phyloP scores from a whole-genome alignment of 2,888 invertebrate species.

The Troides helena region DNA sequence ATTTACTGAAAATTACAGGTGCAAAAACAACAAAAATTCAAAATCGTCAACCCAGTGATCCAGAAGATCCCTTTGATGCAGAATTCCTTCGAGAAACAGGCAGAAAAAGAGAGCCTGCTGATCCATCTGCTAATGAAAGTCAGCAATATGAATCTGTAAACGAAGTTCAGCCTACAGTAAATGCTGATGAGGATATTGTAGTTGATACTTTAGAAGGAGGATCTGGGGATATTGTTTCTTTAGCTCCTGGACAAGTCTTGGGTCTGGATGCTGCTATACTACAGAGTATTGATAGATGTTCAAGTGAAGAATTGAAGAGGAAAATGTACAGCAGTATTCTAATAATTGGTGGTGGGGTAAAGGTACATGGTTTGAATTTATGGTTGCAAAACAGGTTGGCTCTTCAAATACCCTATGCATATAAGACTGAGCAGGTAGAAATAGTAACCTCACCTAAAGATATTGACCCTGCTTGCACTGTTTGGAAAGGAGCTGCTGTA shows the following conservation, averaged over 20 bases:
- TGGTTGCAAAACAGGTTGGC: constrained; percentile 94
- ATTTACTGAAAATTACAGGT: constrained; percentile 92
- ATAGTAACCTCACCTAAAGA: constrained; percentile 95
- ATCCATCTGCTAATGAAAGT: constrained; percentile 60
- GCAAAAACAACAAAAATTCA: constrained; percentile 86
- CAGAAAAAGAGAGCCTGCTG: constrained; percentile 75
- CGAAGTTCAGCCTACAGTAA: constrained; percentile 71
- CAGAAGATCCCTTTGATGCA: constrained; percentile 96
- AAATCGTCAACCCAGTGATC: constrained; percentile 85
- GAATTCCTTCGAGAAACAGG: constrained; percentile 94
- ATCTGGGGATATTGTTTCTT: constrained; percentile 83
- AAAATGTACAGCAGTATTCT: constrained; percentile 97
- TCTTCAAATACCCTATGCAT: constrained; percentile 89
- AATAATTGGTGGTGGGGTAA: constrained; percentile 95
- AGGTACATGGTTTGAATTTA: constrained; percentile 88
- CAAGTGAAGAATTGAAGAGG: constrained; percentile 92
- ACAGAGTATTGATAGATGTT: constrained; percentile 94
- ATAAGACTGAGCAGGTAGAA: constrained; percentile 90
- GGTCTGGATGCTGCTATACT: constrained; percentile 95
- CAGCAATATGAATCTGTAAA: constrained; percentile 75
- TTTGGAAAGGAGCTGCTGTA: constrained; percentile 97
- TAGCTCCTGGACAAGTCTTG: constrained; percentile 89
- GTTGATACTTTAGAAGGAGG: constrained; percentile 82
- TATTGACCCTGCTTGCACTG: constrained; percentile 92
- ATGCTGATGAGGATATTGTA: constrained; percentile 85